Evolutionary conservation across 2,797 vertebrate species (phyloP).

Genomic region (Alcedo quadribrachys): DNA sequence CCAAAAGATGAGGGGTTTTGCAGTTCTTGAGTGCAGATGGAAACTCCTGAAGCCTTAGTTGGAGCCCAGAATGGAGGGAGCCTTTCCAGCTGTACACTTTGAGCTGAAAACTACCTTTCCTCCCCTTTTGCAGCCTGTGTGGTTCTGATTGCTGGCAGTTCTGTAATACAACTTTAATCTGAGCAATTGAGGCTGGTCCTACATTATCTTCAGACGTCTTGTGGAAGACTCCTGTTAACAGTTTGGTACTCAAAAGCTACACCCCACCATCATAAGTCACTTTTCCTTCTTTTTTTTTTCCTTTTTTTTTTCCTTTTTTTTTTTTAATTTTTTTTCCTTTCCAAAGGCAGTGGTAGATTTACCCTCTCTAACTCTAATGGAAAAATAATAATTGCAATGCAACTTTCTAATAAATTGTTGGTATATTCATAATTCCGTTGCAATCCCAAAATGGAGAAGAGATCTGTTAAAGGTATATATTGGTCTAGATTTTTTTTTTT

Average conservation of each 20-base stretch:
- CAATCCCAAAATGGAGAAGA: slow-evolving; percentile 79
- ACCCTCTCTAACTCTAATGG: slow-evolving; percentile 66
- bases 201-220: slow-evolving; percentile 67
- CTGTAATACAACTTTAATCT: slow-evolving; percentile 76
- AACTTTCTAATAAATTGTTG: slow-evolving; percentile 80
- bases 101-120: slow-evolving; percentile 78
- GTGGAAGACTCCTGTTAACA: slow-evolving; percentile 77
- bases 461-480: slow-evolving; percentile 82
- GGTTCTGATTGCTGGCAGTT: slow-evolving; percentile 78
- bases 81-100: slow-evolving; percentile 72
- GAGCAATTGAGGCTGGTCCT: slow-evolving; percentile 76
- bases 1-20: not conserved
- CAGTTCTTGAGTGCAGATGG: not conserved
- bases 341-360: slow-evolving; percentile 76
- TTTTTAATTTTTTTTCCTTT: not conserved
- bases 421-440: slow-evolving; percentile 65
- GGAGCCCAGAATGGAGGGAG: slow-evolving; percentile 61
- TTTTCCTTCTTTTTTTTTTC: slow-evolving; percentile 19
- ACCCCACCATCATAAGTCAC: slow-evolving; percentile 76
- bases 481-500: slow-evolving; percentile 75
- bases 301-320: not conserved
- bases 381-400: slow-evolving; percentile 75
- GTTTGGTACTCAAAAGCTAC: slow-evolving; percentile 77
- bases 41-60: slow-evolving; percentile 58
- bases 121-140: slow-evolving; percentile 77